Evolutionary conservation across 2,113 vertebrate species (phyloP).

Genomic region (Lichenostomus cassidix): DNA sequence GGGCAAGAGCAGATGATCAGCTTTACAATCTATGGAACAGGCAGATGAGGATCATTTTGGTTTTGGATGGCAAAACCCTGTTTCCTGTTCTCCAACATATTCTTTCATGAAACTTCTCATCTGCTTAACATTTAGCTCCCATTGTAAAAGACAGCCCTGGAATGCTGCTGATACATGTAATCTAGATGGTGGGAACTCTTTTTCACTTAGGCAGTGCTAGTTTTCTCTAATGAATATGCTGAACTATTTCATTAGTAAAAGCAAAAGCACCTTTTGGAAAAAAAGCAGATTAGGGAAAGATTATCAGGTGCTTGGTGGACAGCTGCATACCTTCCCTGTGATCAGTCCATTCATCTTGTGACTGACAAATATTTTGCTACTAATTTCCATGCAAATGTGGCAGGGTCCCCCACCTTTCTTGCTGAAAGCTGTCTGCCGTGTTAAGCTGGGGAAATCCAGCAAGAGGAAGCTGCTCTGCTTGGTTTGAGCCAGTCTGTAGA

Average conservation of each 20-base stretch:
- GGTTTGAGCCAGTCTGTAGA: neutral
- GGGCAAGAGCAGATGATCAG: neutral
- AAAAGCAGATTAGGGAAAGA: neutral
- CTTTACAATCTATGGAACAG: neutral
- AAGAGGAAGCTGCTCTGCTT: neutral
- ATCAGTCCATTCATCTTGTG: neutral
- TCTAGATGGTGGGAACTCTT: neutral
- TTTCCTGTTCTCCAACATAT: neutral
- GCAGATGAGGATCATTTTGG: neutral
- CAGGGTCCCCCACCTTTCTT: neutral
- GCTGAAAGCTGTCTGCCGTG: neutral
- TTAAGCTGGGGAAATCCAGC: neutral
- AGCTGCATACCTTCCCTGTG: neutral
- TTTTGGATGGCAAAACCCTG: neutral
- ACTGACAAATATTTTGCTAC: neutral
- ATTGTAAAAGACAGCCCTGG: neutral
- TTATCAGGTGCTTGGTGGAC: neutral
- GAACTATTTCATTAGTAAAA: neutral
- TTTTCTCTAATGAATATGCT: neutral
- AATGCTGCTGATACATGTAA: neutral
- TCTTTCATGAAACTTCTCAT: slow-evolving; percentile 21
- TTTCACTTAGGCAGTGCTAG: neutral
- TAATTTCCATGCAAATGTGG: neutral
- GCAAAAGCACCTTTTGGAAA: neutral
- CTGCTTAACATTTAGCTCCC: neutral